Evolutionary conservation across 2,888 invertebrate genomes (phyloP).

Genomic region (Hemistola chrysoprasaria): DNA sequence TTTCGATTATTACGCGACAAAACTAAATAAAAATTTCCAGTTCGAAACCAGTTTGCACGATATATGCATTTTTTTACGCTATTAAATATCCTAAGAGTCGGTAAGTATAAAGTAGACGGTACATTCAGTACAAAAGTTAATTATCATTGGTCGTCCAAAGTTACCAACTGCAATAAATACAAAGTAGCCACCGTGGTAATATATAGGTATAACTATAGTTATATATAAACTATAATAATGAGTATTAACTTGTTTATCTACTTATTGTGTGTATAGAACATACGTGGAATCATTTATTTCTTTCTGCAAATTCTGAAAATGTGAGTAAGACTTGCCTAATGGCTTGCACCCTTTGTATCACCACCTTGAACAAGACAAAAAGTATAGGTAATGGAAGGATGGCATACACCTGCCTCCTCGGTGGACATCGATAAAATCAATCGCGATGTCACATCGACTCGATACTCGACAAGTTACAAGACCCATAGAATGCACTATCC

Average conservation of each 20-base stretch:
- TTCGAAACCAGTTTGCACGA: conserved; percentile 25
- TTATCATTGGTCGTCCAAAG: no score
- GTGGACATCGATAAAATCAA: conserved; percentile 34
- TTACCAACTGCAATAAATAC: no score
- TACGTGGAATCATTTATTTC: no score
- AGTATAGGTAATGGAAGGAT: conserved; percentile 23
- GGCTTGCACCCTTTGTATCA: no score
- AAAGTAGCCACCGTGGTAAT: no score
- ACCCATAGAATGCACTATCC: conserved; percentile 29
- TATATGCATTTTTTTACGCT: conserved; percentile 30
- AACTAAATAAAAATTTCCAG: conserved; percentile 18
- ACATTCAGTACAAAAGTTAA: conserved; percentile 33
- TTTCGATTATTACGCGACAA: conserved; percentile 6
- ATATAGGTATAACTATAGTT: no score
- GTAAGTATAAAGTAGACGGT: conserved; percentile 34
- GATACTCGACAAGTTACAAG: conserved; percentile 30
- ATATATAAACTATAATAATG: no score
- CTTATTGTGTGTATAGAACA: no score
- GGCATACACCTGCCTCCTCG: conserved; percentile 26
- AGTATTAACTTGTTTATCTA: no score
- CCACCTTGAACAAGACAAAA: conserved; percentile 4
- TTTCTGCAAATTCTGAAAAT: no score
- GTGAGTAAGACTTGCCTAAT: no score
- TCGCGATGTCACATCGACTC: conserved; percentile 36
- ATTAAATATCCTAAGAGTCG: conserved; percentile 41